Conservation (phyloP, 2,113 vertebrate species). For the Phyllopteryx taeniolatus region DNA sequence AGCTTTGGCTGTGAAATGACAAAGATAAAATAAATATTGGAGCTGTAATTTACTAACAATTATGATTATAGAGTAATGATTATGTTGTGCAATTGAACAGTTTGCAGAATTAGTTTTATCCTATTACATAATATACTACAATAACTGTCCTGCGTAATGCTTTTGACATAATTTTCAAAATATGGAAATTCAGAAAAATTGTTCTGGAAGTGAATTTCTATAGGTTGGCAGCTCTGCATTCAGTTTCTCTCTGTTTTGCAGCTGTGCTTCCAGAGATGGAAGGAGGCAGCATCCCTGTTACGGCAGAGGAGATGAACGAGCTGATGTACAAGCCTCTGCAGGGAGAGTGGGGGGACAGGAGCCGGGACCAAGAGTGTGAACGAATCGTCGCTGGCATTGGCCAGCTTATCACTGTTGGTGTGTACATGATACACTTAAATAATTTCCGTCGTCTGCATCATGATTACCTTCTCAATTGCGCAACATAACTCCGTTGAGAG, state of each 20-base stretch:
- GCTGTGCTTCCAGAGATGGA: slow-evolving; percentile 84
- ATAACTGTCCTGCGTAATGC: too few species aligned
- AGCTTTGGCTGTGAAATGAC: background rate
- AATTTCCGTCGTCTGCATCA: too few species aligned
- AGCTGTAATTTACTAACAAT: too few species aligned
- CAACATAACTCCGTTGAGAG: background rate
- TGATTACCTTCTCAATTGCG: background rate
- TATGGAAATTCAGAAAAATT: too few species aligned
- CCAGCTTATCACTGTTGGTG: slow-evolving; percentile 88
- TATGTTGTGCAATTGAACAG: too few species aligned
- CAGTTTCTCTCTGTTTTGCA: slow-evolving; percentile 33
- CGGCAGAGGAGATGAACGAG: slow-evolving; percentile 84
- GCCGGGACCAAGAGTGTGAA: slow-evolving; percentile 85
- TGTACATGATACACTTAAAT: slow-evolving; percentile 36
- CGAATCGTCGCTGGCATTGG: slow-evolving; percentile 84
- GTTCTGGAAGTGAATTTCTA: too few species aligned
- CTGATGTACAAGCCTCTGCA: slow-evolving; percentile 87
- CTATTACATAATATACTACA: too few species aligned
- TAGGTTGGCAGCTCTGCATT: too few species aligned
- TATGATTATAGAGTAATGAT: too few species aligned
- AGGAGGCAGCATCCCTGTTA: slow-evolving; percentile 86
- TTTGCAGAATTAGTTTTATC: too few species aligned
- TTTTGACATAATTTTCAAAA: too few species aligned
- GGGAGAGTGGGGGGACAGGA: slow-evolving; percentile 86
- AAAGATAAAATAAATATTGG: too few species aligned